Evolutionary conservation across 2,113 vertebrate species (phyloP), one percentile per base, ranked within the genome.

Genomic region (Lepus europaeus): DNA sequence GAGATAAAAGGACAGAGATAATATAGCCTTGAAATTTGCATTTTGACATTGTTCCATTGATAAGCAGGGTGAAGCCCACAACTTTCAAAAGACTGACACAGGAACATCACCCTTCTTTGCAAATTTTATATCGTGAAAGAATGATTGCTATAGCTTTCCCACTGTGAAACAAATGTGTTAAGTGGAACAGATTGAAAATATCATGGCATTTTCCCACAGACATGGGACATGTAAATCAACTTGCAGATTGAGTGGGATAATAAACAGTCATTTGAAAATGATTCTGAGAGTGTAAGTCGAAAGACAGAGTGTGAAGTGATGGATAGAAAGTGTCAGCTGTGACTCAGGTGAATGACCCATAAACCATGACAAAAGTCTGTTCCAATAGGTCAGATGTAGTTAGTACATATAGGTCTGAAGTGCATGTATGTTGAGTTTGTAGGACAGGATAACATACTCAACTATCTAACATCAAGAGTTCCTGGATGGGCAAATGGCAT

Each of bases 101-200:
- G 59, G 72, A 22, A 59, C 64, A 77, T 84, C 45, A 36, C 31
- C 33, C 87, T 92, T 92, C 19, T 61, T 80, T 93, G 76, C 17
- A 91, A 87, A 87, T 89, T 45, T 61, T 73, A 10, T 45, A 23
- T 86, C 64, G 64, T 83, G 29, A 88, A 96, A 73, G 25, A 88
- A 92, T 53, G 33, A 82, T 82, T 76, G 56, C 17, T 88, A 45
- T 45, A 36, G 56, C 20, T 90, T 92, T 82, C 69, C n/a, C 53
- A 61, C 39, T 74, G 74, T 82, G 69, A 69, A 82, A 61, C n/a
- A 69, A 86, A 85, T 92, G 90, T 87, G 36, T 66, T 89, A 76
- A 86, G 33, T 89, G 59, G 74, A 87, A 69, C 56, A 74, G 45
- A 95, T 73, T 78, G 74, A 92, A 95, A 96, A 83, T 82, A 39